Conservation (phyloP, 1,140 invertebrate genomes). For the Tribolium castaneum region DNA sequence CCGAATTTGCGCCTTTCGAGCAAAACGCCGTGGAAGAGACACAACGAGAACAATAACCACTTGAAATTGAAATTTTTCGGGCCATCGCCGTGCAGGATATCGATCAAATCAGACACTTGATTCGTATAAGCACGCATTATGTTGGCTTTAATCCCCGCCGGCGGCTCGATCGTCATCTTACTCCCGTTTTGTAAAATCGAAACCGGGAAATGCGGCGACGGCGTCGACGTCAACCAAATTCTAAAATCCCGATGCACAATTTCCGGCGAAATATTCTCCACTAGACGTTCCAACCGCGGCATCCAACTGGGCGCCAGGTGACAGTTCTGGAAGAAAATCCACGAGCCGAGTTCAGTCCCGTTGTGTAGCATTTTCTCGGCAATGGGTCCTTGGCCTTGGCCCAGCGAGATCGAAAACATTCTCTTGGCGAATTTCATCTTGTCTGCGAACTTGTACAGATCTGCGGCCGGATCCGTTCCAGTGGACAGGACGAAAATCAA, state of each 20-base stretch:
- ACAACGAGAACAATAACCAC: constrained; percentile 75
- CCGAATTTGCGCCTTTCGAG: constrained; percentile 80
- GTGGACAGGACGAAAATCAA: constrained; percentile 78
- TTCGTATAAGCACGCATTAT: constrained; percentile 71
- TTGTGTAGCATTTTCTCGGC: constrained; percentile 73
- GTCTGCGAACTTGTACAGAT: constrained; percentile 74
- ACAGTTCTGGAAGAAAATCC: constrained; percentile 81
- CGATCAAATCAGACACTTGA: constrained; percentile 67
- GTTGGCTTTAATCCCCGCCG: constrained; percentile 75
- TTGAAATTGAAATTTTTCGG: constrained; percentile 72
- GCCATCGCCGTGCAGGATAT: constrained; percentile 67
- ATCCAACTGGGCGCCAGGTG: constrained; percentile 82
- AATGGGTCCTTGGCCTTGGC: constrained; percentile 77
- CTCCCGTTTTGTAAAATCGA: constrained; percentile 77
- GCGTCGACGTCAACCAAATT: constrained; percentile 80
- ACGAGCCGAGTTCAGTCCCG: constrained; percentile 70
- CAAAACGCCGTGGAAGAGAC: constrained; percentile 78
- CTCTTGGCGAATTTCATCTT: constrained; percentile 69
- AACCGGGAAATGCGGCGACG: constrained; percentile 74
- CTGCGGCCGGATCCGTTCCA: constrained; percentile 77
- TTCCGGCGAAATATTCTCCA: constrained; percentile 68
- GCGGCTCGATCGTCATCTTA: constrained; percentile 81
- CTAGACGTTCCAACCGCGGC: constrained; percentile 69
- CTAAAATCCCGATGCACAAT: constrained; percentile 72
- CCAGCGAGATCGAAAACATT: constrained; percentile 76